phyloP scores from a whole-genome alignment of 2,113 vertebrate species.

The Aphyosemion australe region DNA sequence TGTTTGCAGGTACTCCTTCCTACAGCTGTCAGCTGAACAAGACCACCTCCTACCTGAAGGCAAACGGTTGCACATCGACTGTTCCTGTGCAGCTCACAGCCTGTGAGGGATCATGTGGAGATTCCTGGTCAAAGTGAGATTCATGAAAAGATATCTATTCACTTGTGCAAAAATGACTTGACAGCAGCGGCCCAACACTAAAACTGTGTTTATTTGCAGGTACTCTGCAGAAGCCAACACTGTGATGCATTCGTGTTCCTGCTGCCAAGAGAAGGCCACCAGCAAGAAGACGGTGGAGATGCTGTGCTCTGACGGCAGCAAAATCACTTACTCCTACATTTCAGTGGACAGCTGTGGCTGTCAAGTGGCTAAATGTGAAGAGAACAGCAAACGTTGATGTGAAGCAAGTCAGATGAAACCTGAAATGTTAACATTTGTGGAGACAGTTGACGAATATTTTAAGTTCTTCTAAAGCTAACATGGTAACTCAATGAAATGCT shows the following conservation, averaged over 20 bases:
- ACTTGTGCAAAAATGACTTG: background rate
- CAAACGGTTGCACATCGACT: constrained; percentile 74
- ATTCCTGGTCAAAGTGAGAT: constrained; percentile 84
- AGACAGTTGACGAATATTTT: background rate
- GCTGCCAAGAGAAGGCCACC: constrained; percentile 73
- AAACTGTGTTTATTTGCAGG: constrained; percentile 50
- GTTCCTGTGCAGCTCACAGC: constrained; percentile 73
- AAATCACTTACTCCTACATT: constrained; percentile 55
- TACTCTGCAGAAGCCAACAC: constrained; percentile 65
- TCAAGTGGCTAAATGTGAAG: constrained; percentile 56
- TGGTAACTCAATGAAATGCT: background rate
- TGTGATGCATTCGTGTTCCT: constrained; percentile 73
- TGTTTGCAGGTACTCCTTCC: constrained; percentile 53
- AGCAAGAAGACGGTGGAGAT: constrained; percentile 68
- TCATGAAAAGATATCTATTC: background rate
- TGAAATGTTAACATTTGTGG: background rate
- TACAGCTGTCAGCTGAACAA: constrained; percentile 71
- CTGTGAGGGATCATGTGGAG: constrained; percentile 85
- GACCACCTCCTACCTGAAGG: constrained; percentile 70
- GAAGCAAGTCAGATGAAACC: background rate
- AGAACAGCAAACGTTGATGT: background rate
- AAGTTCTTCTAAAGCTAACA: constrained; percentile 5
- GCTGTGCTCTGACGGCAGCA: constrained; percentile 49
- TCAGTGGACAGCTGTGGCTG: constrained; percentile 76
- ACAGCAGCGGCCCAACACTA: background rate